phyloP scores from a whole-genome alignment of 2,888 invertebrate species.

The Notodromas monacha region DNA sequence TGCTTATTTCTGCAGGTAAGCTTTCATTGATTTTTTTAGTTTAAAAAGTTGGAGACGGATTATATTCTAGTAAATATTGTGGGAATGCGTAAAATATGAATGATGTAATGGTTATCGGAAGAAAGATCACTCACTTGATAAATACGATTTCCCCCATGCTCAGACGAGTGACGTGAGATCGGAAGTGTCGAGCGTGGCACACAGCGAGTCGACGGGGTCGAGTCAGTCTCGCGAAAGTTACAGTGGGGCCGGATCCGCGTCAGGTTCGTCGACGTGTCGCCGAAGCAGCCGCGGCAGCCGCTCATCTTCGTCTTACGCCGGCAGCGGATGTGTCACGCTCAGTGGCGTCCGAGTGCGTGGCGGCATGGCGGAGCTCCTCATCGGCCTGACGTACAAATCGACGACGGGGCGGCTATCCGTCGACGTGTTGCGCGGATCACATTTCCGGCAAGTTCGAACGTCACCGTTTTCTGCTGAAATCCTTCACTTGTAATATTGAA shows the following conservation, averaged over 20 bases:
- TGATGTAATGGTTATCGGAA: no score
- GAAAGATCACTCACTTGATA: no score
- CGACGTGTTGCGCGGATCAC: conserved; percentile 48
- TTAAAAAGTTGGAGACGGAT: no score
- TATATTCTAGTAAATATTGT: no score
- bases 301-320: not conserved
- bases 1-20: no score
- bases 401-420: conserved; percentile 72
- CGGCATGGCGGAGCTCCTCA: conserved; percentile 57
- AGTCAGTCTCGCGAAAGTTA: conserved; percentile 31
- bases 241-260: not conserved
- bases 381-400: conserved; percentile 66
- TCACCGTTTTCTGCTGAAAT: no score
- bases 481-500: no score
- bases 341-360: conserved; percentile 21
- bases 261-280: not conserved
- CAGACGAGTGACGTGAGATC: no score
- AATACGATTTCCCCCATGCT: no score
- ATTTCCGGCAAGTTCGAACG: conserved; percentile 25
- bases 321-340: not conserved
- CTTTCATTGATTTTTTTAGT: no score
- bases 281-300: not conserved
- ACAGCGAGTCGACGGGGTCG: conserved; percentile 74
- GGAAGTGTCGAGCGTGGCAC: conserved; percentile 40
- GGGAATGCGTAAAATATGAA: no score